Evolutionary conservation across 2,888 invertebrate genomes (phyloP).

Genomic region (Agrochola lychnidis): DNA sequence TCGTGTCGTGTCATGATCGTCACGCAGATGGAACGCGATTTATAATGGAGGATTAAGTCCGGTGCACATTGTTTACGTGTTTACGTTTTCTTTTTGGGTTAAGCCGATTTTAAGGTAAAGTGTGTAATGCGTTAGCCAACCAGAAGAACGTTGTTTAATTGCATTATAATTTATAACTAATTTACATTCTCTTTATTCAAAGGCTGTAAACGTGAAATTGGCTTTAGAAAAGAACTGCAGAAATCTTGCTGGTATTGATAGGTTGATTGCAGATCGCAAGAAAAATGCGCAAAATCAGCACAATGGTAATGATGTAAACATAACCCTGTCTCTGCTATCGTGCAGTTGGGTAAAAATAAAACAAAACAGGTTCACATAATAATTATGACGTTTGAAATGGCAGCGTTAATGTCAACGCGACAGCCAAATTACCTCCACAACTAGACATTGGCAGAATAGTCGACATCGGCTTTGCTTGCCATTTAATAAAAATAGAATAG

Average conservation of each 20-base stretch:
- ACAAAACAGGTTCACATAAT: neutral
- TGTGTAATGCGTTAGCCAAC: neutral
- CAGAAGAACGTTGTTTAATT: neutral
- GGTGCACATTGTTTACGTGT: neutral
- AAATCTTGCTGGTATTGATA: neutral
- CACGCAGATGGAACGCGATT: slow-evolving; percentile 36
- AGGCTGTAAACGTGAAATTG: neutral
- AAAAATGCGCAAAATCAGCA: neutral
- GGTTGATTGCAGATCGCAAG: neutral
- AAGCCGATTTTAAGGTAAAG: neutral
- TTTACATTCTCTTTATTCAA: neutral
- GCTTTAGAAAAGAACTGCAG: neutral
- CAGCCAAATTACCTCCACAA: too few species aligned
- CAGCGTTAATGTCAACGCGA: neutral
- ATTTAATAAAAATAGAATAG: too few species aligned
- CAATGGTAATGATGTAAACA: neutral
- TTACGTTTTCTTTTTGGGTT: neutral
- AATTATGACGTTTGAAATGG: neutral
- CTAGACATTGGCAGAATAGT: too few species aligned
- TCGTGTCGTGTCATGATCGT: slow-evolving; percentile 30
- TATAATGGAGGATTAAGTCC: slow-evolving; percentile 21
- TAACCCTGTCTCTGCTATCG: too few species aligned
- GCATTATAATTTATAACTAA: neutral
- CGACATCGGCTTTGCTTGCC: too few species aligned
- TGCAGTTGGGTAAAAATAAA: neutral